phyloP scores from a whole-genome alignment of 2,797 vertebrate genomes.

The Erpetoichthys calabaricus region DNA sequence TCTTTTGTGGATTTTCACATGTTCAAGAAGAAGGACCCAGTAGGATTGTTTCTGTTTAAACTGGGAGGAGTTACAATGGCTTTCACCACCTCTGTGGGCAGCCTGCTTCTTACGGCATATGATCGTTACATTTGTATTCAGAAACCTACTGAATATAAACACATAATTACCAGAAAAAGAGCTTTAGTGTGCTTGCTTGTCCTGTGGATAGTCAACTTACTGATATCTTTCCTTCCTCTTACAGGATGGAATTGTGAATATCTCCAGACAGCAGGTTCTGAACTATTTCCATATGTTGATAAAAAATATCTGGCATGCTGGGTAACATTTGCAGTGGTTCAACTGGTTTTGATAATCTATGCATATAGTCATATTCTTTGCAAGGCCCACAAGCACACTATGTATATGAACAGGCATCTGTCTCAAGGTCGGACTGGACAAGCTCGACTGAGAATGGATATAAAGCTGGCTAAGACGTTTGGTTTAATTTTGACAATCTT shows the following conservation, averaged over 20 bases:
- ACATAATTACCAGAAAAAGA: slow-evolving; percentile 57
- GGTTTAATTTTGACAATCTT: slow-evolving; percentile 68
- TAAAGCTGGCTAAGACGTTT: slow-evolving; percentile 73
- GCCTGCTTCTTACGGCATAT: slow-evolving; percentile 73
- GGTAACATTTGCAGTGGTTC: slow-evolving; percentile 45
- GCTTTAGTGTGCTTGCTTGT: slow-evolving; percentile 49
- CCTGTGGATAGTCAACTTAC: slow-evolving; percentile 54
- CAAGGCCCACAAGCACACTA: slow-evolving; percentile 66
- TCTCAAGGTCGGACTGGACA: slow-evolving; percentile 30
- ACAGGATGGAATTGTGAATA: slow-evolving; percentile 78
- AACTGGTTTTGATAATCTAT: slow-evolving; percentile 60
- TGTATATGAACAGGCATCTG: slow-evolving; percentile 46
- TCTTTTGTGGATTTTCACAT: slow-evolving; percentile 82
- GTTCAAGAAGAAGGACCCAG: slow-evolving; percentile 28
- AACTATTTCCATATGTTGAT: slow-evolving; percentile 70
- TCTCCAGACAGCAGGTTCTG: slow-evolving; percentile 47
- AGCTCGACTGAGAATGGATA: slow-evolving; percentile 64
- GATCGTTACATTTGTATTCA: slow-evolving; percentile 84
- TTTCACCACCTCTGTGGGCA: slow-evolving; percentile 78
- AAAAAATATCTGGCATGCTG: slow-evolving; percentile 58
- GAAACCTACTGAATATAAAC: slow-evolving; percentile 59
- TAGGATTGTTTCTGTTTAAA: slow-evolving; percentile 65
- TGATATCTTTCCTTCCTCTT: slow-evolving; percentile 67
- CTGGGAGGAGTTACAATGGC: slow-evolving; percentile 72
- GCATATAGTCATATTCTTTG: slow-evolving; percentile 67